Evolutionary conservation across 2,888 invertebrate genomes (phyloP), one percentile per base, ranked within the genome.

Genomic region (Eumacrocentrus americanus): DNA sequence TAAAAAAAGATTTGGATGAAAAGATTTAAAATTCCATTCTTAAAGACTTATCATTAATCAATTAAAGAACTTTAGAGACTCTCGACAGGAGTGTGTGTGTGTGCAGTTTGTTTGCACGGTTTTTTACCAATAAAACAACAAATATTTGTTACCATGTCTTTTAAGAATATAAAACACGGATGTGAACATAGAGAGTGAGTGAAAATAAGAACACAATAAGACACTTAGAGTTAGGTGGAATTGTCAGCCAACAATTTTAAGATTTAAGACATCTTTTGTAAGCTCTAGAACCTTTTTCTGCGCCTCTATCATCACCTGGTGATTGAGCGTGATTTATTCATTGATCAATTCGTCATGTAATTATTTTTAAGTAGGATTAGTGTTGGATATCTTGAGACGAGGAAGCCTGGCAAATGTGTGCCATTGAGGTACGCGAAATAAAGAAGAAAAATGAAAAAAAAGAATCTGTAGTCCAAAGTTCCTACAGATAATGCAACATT

Each of bases 381-480:
- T 52, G 34, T 16, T 7, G 50, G 22, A 50, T 56, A 51, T 46
- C 20, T 40, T 52, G 14, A n/a, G n/a, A n/a, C 25, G 46, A 46
- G 34, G 35, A 42, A 25, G 56, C 52, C 35, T 18, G 34, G 22
- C 20, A 34, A n/a, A 11, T 7, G 69, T 69, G 64, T 61, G 67
- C 71, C 65, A 71, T 72, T 70, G 16, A 48, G 48, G 23, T 48
- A 14, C 11, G 14, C 25, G 14, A 9, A 18, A 22, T n/a, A n/a
- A n/a, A n/a, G n/a, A n/a, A n/a, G n/a, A n/a, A n/a, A n/a, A n/a
- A n/a, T n/a, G n/a, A n/a, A n/a, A n/a, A n/a, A n/a, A n/a, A 46
- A 16, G 9, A 48, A 78, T 78, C 76, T 78, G 78, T 79, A 78
- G 78, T 63, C 71, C 70, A 78, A 77, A 76, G 78, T 79, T 79